Evolutionary conservation across 2,113 vertebrate species (phyloP), one percentile per base, ranked within the genome.

Genomic region (Hippoglossus stenolepis): DNA sequence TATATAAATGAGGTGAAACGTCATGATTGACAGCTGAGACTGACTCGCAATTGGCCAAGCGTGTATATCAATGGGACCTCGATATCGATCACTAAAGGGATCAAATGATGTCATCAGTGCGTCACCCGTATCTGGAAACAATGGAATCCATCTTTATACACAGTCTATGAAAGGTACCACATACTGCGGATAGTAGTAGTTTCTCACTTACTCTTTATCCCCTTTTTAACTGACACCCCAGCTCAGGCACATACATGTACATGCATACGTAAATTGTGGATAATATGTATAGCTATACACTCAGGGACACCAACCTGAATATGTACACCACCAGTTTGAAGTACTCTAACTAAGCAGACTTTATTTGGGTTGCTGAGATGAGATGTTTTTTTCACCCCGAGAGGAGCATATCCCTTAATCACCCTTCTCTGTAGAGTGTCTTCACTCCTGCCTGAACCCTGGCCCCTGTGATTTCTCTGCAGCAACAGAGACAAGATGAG

Each of bases 321-420:
- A 61, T 4, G 6, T 47, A 53, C 59, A 21, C 21, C 65, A 23
- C 38, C 31, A 57, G 45, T 35, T 68, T 75, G 58, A 64, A 53
- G 28, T 65, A 73, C 76, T 51, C 31, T 73, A 24, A 28, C 53
- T 74, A 53, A 18, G 53, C 74, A 12, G 58, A 54, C 74, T 73
- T 79, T 60, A 72, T 12, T 60, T 47, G 21, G 23, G 7, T 23
- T n/a, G 26, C 35, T 35, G 69, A 73, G 57, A 80, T 0, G 1
- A 83, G 60, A 35, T 66, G 7, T 2, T 17, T 7, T 13, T 3
- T 1, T 3, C 57, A 14, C 64, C 64, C 47, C 54, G 54, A 68
- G 70, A 77, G 76, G 63, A 73, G 62, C 65, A 80, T 70, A 84
- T 82, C 65, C 82, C 21, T 82, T 85, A 89, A 89, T 90, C 77